phyloP scores from a whole-genome alignment of 1,140 invertebrate genomes.

The Euglossa dilemma region DNA sequence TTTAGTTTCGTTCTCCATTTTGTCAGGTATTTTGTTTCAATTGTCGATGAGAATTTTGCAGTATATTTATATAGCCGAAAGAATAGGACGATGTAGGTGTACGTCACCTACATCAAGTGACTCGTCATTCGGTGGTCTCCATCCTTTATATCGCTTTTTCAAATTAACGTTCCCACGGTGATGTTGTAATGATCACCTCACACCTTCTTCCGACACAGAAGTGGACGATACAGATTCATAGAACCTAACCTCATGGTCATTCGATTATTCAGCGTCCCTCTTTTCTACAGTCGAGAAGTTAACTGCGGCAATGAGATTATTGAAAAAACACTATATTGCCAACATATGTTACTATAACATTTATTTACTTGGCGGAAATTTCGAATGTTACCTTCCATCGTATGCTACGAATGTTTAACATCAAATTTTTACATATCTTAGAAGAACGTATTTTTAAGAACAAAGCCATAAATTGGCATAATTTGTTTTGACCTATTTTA shows the following conservation, averaged over 20 bases:
- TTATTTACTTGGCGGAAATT: neutral
- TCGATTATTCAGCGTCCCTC: slow-evolving; percentile 20
- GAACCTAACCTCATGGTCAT: slow-evolving; percentile 40
- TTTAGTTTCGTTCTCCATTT: slow-evolving; percentile 35
- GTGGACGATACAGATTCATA: neutral
- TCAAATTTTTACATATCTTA: neutral
- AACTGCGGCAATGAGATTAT: slow-evolving; percentile 7
- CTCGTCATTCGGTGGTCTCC: neutral
- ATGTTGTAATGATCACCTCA: slow-evolving; percentile 28
- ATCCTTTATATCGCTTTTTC: slow-evolving; percentile 36
- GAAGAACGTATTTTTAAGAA: too few relatives aligned
- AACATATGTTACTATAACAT: neutral
- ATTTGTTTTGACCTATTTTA: too few relatives aligned
- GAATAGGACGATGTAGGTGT: neutral
- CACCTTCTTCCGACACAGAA: slow-evolving; percentile 20
- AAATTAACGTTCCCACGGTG: slow-evolving; percentile 44
- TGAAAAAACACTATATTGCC: neutral
- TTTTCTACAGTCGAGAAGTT: slow-evolving; percentile 26
- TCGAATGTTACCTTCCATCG: too few relatives aligned
- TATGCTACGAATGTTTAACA: neutral
- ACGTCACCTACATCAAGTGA: slow-evolving; percentile 10
- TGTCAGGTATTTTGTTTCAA: neutral
- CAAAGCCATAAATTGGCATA: too few relatives aligned
- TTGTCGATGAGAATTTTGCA: neutral
- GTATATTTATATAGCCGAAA: neutral